These are phyloP conservation scores for Macaca mulatta DNA, from an alignment of 2,113 vertebrate genomes.

Conservation along the genomic window DNA sequence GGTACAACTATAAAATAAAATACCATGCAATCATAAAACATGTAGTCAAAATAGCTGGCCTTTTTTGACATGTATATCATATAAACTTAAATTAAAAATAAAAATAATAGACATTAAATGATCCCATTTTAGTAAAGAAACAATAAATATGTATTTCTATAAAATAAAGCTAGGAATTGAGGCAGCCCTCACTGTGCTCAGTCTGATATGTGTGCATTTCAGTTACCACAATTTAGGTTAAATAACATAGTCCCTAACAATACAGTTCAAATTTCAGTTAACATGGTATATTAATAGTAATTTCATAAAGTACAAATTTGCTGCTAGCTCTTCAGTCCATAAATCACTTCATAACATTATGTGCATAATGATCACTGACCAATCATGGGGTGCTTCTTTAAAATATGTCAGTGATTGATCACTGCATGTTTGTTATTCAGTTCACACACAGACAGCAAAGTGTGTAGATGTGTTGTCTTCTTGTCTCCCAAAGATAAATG, in stretches of 20 bases:
- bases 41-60: background rate
- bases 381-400: background rate
- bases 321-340: background rate
- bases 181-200: background rate
- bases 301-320: background rate
- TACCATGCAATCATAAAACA: background rate
- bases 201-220: background rate
- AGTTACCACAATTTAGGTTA: background rate
- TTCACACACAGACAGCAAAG: background rate
- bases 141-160: background rate
- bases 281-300: background rate
- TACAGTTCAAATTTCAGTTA: background rate
- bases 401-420: background rate
- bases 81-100: conserved; percentile 37
- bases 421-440: background rate
- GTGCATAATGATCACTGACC: background rate
- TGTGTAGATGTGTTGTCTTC: background rate
- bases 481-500: background rate
- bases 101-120: background rate
- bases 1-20: background rate
- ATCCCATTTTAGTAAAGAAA: background rate
- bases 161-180: background rate
- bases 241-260: background rate
- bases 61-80: background rate
- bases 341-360: background rate